phyloP scores from a whole-genome alignment of 2,113 vertebrate genomes.

The Anas platyrhynchos region DNA sequence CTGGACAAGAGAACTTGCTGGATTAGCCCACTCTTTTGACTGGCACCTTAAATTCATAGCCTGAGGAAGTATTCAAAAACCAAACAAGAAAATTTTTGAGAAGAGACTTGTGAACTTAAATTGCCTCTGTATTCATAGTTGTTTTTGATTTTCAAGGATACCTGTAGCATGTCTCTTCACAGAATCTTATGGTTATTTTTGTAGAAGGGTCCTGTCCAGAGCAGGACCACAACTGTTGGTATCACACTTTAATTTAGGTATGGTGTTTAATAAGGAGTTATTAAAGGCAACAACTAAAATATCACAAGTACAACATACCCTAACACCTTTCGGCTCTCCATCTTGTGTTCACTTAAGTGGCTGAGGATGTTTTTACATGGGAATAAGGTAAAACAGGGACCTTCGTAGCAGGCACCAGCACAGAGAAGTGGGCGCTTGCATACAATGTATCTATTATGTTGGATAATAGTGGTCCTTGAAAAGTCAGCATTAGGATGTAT shows the following conservation, averaged over 20 bases:
- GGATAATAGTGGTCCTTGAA: background rate
- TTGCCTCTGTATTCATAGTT: background rate
- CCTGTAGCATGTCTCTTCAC: background rate
- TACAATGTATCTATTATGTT: background rate
- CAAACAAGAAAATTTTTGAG: background rate
- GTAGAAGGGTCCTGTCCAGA: background rate
- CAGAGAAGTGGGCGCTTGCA: background rate
- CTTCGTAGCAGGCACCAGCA: background rate
- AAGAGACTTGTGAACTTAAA: background rate
- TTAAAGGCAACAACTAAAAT: background rate
- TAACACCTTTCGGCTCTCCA: background rate
- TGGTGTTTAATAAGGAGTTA: background rate
- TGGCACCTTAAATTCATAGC: background rate
- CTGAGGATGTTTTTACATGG: background rate
- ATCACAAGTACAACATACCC: background rate
- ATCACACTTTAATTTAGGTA: background rate
- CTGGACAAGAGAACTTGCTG: background rate
- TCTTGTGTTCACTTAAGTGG: background rate
- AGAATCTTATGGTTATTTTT: background rate
- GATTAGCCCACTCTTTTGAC: background rate
- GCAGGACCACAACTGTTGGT: background rate
- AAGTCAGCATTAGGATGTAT: constrained; percentile 37
- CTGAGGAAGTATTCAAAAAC: background rate
- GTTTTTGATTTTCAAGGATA: background rate
- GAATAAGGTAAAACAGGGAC: background rate